phyloP scores from a whole-genome alignment of 2,797 vertebrate species.

The Macropodus opercularis region DNA sequence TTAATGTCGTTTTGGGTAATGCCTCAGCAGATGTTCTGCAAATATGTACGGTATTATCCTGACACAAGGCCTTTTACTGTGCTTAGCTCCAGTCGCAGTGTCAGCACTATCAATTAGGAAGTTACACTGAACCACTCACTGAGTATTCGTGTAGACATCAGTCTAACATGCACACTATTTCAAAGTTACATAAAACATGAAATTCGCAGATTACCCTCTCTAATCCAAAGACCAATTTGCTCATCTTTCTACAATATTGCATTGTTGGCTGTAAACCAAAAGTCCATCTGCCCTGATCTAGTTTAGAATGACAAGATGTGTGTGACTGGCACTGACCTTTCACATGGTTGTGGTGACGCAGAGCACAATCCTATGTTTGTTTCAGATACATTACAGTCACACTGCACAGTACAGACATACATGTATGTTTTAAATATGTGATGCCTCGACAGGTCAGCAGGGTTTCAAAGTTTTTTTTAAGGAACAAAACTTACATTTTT shows the following conservation, averaged over 20 bases:
- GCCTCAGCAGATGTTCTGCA: conserved; percentile 41
- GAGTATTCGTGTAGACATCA: conserved; percentile 63
- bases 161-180: conserved; percentile 66
- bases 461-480: conserved; percentile 22
- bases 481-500: conserved; percentile 21
- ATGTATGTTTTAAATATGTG: not conserved
- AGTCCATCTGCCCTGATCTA: conserved; percentile 62
- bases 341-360: conserved; percentile 29
- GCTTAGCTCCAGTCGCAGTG: conserved; percentile 31
- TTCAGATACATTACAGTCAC: conserved; percentile 12
- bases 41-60: conserved; percentile 42
- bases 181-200: conserved; percentile 74
- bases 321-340: conserved; percentile 36
- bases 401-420: conserved; percentile 4
- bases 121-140: conserved; percentile 54
- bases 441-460: not conserved
- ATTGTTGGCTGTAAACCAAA: conserved; percentile 59
- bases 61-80: conserved; percentile 22
- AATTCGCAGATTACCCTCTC: conserved; percentile 72
- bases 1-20: conserved; percentile 18
- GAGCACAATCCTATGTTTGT: not conserved
- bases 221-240: conserved; percentile 74
- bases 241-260: conserved; percentile 75
- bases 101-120: conserved; percentile 57
- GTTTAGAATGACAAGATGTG: conserved; percentile 54